A percentile compares a stretch with the other conserved stretches of the same genome.
Conservation (phyloP, 2,797 vertebrate species). For the Malurus splendens region DNA sequence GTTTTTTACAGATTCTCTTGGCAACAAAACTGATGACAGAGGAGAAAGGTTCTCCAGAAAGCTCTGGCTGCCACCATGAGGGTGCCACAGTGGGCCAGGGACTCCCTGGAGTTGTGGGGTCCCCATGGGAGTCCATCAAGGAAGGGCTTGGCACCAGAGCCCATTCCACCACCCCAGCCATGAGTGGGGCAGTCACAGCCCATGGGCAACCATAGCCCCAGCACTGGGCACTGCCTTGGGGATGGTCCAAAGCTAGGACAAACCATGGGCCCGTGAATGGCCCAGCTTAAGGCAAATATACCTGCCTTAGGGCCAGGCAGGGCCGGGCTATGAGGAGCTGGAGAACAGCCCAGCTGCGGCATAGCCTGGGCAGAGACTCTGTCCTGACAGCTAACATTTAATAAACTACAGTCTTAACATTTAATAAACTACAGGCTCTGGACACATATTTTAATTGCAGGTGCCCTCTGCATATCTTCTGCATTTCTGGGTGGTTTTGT, state of each 20-base stretch:
- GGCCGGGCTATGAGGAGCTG: neutral
- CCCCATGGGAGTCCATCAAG: accelerated
- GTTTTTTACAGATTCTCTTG: neutral
- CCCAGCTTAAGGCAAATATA: accelerated
- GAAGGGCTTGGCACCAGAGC: neutral
- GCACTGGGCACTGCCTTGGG: neutral
- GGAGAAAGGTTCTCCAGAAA: neutral
- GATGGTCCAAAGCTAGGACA: accelerated
- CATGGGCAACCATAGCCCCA: neutral
- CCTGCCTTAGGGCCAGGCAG: neutral
- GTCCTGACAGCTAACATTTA: neutral
- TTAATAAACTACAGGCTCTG: neutral
- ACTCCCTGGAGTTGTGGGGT: accelerated
- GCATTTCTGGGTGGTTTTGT: neutral
- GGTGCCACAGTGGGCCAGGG: neutral
- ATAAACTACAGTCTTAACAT: neutral
- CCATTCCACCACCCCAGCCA: neutral
- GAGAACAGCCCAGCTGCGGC: neutral
- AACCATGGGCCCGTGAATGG: accelerated
- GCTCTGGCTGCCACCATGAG: accelerated
- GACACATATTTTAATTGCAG: neutral
- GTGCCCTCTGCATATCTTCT: neutral
- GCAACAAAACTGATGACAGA: neutral
- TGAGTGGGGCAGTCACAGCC: accelerated
- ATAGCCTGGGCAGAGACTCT: neutral